Evolutionary conservation across 1,140 invertebrate genomes (phyloP).

Genomic region (Pararge aegeria): DNA sequence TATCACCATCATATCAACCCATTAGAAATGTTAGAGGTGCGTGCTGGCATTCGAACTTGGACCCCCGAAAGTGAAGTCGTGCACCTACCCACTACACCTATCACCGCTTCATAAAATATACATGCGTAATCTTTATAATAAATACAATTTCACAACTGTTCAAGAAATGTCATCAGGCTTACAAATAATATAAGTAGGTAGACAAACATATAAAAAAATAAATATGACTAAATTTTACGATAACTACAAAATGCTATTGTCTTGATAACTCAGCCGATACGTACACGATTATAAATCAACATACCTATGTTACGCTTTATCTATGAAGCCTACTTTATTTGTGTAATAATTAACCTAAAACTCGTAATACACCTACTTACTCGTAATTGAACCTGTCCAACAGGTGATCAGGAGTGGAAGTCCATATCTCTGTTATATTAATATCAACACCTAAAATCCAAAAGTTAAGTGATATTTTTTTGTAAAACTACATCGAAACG

Average conservation of each 20-base stretch:
- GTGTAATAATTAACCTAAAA: not conserved
- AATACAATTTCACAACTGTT: too few relatives aligned
- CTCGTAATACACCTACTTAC: slow-evolving; percentile 2
- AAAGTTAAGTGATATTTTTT: slow-evolving; percentile 24
- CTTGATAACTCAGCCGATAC: not conserved
- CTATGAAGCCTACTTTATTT: not conserved
- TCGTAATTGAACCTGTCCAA: not conserved
- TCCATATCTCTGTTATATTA: slow-evolving; percentile 7
- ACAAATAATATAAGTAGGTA: too few relatives aligned
- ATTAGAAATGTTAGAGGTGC: too few relatives aligned
- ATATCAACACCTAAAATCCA: slow-evolving; percentile 16
- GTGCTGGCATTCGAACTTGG: too few relatives aligned
- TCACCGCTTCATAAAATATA: too few relatives aligned
- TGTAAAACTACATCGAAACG: slow-evolving; percentile 17
- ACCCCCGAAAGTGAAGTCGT: too few relatives aligned
- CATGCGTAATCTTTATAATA: too few relatives aligned
- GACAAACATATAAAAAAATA: too few relatives aligned
- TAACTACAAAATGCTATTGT: not conserved
- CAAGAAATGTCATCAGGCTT: too few relatives aligned
- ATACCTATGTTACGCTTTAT: not conserved
- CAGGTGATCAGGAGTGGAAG: slow-evolving; percentile 12
- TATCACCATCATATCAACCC: too few relatives aligned
- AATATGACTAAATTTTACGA: too few relatives aligned
- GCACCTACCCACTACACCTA: too few relatives aligned
- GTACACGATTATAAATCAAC: not conserved